Evolutionary conservation across 1,140 invertebrate genomes (phyloP), one percentile per base, ranked within the genome.

Genomic region (Diploscapter pachys): DNA sequence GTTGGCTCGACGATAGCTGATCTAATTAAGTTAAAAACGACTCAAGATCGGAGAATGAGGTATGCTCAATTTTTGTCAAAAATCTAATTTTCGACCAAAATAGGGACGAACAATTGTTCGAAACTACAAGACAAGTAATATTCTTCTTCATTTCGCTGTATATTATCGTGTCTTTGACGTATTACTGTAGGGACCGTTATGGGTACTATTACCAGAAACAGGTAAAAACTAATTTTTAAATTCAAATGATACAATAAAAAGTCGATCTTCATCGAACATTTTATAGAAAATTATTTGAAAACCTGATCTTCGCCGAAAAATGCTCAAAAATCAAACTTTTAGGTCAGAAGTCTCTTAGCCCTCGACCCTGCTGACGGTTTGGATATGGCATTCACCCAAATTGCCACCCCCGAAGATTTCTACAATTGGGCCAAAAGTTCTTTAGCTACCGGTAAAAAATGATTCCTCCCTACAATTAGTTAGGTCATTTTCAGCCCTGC

Each of bases 341-440:
- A 77, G 75, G 63, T 77, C 55, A 54, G 74, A 51, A 71, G 63
- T 2, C 76, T 78, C 8, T 13, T 78, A 3, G 68, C 66, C 64
- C 72, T 77, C 64, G 52, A 63, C 64, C 57, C 56, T 55, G 61
- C 55, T 3, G 54, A 64, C 54, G 61, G 73, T 53, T 66, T 64
- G 11, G 63, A 59, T 54, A 78, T 62, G 51, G 54, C 71, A 3
- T 79, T 79, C 65, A 67, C 75, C 72, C 62, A 76, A 4, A 75
- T 79, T 31, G 52, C 71, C 63, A 50, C 64, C 31, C 64, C 63
- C 9, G 65, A 66, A 6, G 83, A 86, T 62, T 88, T 87, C 80
- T 89, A 86, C 87, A 82, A 80, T 52, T 89, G 88, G 87, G 81
- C 86, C 3, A 77, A 80, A 49, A 80, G 85, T 52, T 85, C 83